Conservation (phyloP, 1,140 invertebrate genomes). For the Neoseiulus cucumeris region DNA sequence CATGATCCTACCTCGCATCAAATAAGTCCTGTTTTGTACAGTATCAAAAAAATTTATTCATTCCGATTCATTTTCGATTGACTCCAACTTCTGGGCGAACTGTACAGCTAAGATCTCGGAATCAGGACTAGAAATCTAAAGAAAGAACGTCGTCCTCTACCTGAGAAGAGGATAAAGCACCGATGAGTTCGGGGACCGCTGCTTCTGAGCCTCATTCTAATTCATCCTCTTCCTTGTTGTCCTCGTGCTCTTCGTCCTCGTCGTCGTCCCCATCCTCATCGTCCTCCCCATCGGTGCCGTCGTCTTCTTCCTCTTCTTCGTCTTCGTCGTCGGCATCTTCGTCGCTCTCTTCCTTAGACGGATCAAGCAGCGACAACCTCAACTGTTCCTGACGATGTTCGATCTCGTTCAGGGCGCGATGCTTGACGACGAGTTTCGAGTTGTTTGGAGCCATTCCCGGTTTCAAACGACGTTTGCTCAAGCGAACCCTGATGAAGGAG, state of each 20-base stretch:
- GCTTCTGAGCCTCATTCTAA: constrained; percentile 14
- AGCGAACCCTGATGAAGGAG: constrained; percentile 41
- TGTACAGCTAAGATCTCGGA: too few species aligned
- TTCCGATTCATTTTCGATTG: too few species aligned
- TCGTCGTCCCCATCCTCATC: constrained; percentile 20
- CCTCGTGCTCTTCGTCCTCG: constrained; percentile 13
- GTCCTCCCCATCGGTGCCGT: constrained; percentile 29
- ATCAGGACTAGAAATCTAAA: too few species aligned
- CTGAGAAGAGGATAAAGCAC: too few species aligned
- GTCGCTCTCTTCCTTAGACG: constrained; percentile 29
- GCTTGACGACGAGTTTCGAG: constrained; percentile 66
- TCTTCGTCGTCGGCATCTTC: background rate
- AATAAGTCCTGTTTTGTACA: too few species aligned
- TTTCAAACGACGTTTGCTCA: constrained; percentile 70
- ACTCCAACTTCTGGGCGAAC: too few species aligned
- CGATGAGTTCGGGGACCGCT: too few species aligned
- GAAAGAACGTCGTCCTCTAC: too few species aligned
- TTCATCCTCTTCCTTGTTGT: constrained; percentile 17
- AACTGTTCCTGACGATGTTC: constrained; percentile 59
- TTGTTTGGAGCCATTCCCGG: constrained; percentile 40
- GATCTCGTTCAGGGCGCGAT: constrained; percentile 59
- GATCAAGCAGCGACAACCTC: constrained; percentile 66
- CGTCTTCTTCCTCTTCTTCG: background rate
- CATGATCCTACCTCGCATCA: too few species aligned
- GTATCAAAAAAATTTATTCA: too few species aligned